These are phyloP conservation scores for Hyposoter dolosus DNA, from an alignment of 2,888 invertebrate genomes.

Conservation along the genomic window DNA sequence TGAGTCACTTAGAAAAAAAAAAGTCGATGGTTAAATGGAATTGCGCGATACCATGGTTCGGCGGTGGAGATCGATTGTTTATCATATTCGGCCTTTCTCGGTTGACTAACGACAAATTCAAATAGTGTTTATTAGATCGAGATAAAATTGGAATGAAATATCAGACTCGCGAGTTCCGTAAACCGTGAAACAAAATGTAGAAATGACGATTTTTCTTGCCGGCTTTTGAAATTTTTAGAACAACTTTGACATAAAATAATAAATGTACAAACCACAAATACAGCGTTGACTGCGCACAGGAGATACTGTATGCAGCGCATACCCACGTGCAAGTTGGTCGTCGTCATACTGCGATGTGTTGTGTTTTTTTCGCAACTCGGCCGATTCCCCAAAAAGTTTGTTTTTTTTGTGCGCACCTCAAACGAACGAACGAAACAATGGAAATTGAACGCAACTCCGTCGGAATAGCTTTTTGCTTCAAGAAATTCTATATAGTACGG, in stretches of 20 bases:
- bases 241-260: neutral
- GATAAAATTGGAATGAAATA: neutral
- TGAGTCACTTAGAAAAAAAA: neutral
- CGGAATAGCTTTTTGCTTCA: too few species aligned
- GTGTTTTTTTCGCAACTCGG: neutral
- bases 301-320: constrained; percentile 89
- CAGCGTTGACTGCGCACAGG: constrained; percentile 88
- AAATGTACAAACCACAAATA: constrained; percentile 87
- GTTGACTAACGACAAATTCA: neutral
- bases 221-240: neutral
- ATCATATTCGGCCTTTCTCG: neutral
- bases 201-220: neutral
- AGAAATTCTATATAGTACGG: too few species aligned
- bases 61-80: neutral
- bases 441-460: too few species aligned
- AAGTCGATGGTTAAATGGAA: neutral
- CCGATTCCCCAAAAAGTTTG: neutral
- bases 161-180: neutral
- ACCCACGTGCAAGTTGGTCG: constrained; percentile 86
- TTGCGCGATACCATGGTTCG: neutral
- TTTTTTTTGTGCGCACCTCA: too few species aligned
- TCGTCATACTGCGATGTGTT: constrained; percentile 76
- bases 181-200: neutral
- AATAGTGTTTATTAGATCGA: neutral
- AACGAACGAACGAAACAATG: too few species aligned